Percentiles rank a stretch among this genome's conserved stretches.
phyloP scores from a whole-genome alignment of 2,888 invertebrate species.

The Drosophila mimetica region DNA sequence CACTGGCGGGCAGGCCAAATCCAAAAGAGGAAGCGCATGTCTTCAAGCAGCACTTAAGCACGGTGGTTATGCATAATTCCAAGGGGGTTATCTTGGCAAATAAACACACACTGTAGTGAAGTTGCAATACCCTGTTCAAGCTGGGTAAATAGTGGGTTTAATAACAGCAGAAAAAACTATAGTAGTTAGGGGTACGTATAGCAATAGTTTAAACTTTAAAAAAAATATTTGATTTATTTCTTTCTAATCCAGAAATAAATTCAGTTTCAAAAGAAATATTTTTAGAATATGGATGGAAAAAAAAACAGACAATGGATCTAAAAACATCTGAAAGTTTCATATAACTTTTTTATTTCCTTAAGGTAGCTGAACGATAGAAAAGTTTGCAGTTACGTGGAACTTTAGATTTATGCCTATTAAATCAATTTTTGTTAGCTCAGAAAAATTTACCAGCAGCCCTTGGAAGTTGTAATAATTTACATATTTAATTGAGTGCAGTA shows the following conservation, averaged over 20 bases:
- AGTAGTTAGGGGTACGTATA: too few species aligned
- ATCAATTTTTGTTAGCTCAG: background rate
- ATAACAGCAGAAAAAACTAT: background rate
- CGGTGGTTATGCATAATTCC: conserved; percentile 37
- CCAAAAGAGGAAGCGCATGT: conserved; percentile 74
- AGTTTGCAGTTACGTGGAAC: background rate
- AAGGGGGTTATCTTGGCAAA: conserved; percentile 27
- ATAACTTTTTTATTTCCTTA: background rate
- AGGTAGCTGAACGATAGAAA: conserved; percentile 2
- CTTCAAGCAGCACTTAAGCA: conserved; percentile 66
- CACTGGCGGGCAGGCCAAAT: conserved; percentile 35
- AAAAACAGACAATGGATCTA: conserved; percentile 3
- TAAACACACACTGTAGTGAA: conserved; percentile 13
- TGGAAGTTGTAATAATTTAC: background rate
- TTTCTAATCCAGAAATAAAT: background rate
- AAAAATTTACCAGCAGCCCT: background rate
- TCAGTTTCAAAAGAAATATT: background rate
- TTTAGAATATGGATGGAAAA: background rate
- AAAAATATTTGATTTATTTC: background rate
- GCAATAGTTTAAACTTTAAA: background rate
- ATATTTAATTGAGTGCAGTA: conserved; percentile 1
- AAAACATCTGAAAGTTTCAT: background rate
- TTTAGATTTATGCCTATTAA: conserved; percentile 1
- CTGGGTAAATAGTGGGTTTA: conserved; percentile 18
- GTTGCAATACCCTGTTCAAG: conserved; percentile 21